These are phyloP conservation scores for Chromoteleia sp. DNA, from an alignment of 2,888 invertebrate species.

Conservation along the genomic window DNA sequence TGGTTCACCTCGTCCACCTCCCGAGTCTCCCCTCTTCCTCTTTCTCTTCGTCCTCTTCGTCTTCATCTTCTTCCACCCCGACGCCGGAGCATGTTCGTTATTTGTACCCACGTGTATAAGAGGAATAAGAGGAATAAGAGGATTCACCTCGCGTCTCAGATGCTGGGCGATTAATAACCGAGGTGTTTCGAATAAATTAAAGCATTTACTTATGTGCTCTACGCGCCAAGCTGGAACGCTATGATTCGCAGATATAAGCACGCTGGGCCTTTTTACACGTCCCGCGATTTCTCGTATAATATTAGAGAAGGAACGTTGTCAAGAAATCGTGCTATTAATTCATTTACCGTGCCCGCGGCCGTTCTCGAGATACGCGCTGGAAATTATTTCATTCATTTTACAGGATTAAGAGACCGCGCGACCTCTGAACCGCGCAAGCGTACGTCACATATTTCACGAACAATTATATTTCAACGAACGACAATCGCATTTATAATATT, in stretches of 20 bases:
- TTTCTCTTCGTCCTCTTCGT: slow-evolving; percentile 27
- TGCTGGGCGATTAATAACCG: slow-evolving; percentile 82
- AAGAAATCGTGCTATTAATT: slow-evolving; percentile 70
- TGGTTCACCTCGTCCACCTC: slow-evolving; percentile 78
- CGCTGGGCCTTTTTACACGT: slow-evolving; percentile 57
- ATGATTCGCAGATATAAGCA: slow-evolving; percentile 65
- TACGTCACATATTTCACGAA: slow-evolving; percentile 65
- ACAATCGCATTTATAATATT: slow-evolving; percentile 61
- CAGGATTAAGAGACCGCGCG: slow-evolving; percentile 69
- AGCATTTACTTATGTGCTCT: slow-evolving; percentile 79
- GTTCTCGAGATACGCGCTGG: slow-evolving; percentile 57
- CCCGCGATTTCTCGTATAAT: slow-evolving; percentile 65
- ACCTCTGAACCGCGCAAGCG: slow-evolving; percentile 62
- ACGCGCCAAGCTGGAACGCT: slow-evolving; percentile 58
- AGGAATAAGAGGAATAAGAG: slow-evolving; percentile 72
- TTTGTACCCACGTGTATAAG: slow-evolving; percentile 82
- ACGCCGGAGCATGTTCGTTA: slow-evolving; percentile 82
- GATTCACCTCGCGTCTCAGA: slow-evolving; percentile 72
- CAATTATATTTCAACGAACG: slow-evolving; percentile 67
- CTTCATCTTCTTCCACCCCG: slow-evolving; percentile 64
- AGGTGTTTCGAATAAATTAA: slow-evolving; percentile 84
- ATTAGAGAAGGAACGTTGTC: slow-evolving; percentile 65
- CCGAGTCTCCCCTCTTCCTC: slow-evolving; percentile 12
- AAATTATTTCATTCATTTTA: slow-evolving; percentile 71
- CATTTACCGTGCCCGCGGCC: slow-evolving; percentile 68